Conservation (phyloP, 2,888 invertebrate genomes). For the Cheilosia soror region DNA sequence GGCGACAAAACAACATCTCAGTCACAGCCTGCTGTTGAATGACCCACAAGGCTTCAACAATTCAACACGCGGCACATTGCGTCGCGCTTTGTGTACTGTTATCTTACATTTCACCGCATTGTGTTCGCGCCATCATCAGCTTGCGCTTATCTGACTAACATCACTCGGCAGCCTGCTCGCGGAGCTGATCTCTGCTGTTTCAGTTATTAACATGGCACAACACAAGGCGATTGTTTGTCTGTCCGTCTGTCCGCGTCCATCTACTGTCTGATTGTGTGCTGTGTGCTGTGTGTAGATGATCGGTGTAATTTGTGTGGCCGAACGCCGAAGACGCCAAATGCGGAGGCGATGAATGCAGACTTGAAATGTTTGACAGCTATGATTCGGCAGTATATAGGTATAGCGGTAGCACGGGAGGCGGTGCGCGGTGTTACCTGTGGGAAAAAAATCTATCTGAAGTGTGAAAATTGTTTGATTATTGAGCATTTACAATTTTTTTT, state of each 20-base stretch:
- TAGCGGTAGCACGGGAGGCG: conserved; percentile 7
- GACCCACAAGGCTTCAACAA: conserved; percentile 57
- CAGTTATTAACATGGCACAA: conserved; percentile 68
- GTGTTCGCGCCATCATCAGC: conserved; percentile 65
- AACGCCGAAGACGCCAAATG: conserved; percentile 30
- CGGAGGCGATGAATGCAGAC: conserved; percentile 67
- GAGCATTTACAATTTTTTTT: conserved; percentile 42
- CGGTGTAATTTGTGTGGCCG: conserved; percentile 59
- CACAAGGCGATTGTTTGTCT: conserved; percentile 56
- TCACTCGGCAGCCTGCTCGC: conserved; percentile 36
- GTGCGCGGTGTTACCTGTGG: conserved; percentile 25
- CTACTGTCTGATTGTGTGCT: conserved; percentile 56
- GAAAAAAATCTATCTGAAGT: conserved; percentile 54
- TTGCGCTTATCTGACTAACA: conserved; percentile 65
- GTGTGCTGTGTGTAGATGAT: conserved; percentile 53
- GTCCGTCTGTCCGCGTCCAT: conserved; percentile 57
- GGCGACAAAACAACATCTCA: conserved; percentile 34
- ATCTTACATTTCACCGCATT: conserved; percentile 71
- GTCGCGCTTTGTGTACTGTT: conserved; percentile 67
- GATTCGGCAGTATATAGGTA: conserved; percentile 48
- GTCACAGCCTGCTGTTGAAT: conserved; percentile 30
- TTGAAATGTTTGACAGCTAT: conserved; percentile 73
- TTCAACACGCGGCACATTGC: conserved; percentile 56
- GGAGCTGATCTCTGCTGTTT: conserved; percentile 39
- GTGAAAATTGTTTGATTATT: conserved; percentile 72